Evolutionary conservation across 2,113 vertebrate species (phyloP).

Genomic region (Columbina picui): DNA sequence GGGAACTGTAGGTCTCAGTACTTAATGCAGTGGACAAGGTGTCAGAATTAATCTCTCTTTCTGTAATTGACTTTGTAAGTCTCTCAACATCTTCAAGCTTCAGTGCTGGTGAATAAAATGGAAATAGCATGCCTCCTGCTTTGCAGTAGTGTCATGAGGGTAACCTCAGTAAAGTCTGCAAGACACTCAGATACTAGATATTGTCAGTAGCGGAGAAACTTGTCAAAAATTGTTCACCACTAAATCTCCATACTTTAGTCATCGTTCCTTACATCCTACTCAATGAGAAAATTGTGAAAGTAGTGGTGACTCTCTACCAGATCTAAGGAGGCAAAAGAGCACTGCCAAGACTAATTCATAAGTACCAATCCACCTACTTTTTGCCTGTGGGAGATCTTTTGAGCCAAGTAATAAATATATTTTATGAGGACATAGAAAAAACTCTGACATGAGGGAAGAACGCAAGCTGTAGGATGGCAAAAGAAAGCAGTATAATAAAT

Average conservation of each 20-base stretch:
- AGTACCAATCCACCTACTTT: conserved; percentile 34
- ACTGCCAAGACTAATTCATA: conserved; percentile 30
- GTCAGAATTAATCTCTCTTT: conserved; percentile 46
- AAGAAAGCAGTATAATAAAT: conserved; percentile 2
- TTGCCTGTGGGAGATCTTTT: conserved; percentile 2
- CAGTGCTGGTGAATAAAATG: not conserved
- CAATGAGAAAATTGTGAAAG: not conserved
- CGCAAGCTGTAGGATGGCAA: not conserved
- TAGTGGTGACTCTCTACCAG: conserved; percentile 1
- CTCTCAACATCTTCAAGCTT: conserved; percentile 17
- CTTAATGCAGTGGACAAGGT: not conserved
- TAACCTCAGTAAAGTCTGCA: not conserved
- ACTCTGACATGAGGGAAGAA: not conserved
- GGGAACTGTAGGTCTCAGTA: conserved; percentile 1
- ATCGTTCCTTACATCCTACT: conserved; percentile 42
- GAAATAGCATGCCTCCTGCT: not conserved
- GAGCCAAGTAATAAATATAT: conserved; percentile 13
- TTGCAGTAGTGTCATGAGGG: not conserved
- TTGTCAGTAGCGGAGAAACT: conserved; percentile 22
- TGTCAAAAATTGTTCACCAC: conserved; percentile 36
- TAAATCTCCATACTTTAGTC: conserved; percentile 45
- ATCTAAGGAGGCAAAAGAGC: conserved; percentile 27
- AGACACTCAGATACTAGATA: not conserved
- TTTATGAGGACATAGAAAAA: conserved; percentile 19
- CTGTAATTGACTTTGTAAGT: conserved; percentile 36